Base-by-base conservation (phyloP, 2,797 vertebrate genomes). In the Catostomus latipinnis region DNA sequence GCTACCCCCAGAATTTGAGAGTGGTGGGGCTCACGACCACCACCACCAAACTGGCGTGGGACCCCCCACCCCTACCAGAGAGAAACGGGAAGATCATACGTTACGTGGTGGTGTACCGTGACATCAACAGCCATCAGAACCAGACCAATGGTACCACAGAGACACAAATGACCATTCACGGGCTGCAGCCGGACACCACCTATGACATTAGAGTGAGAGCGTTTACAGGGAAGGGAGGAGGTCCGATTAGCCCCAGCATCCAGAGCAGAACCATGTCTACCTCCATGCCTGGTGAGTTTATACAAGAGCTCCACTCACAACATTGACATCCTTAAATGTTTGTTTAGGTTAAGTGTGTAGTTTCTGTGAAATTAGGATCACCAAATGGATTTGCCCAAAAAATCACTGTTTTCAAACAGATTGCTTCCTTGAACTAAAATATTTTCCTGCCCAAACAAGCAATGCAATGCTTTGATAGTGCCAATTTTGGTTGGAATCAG, bases 191-290 rank as follows among this genome's bases (percentile, higher is more conserved):
- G 34, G 34, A 34, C 34, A 34, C 97, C 71, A 99, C 97, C 71
- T 99, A 99, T 0, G 97, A 98, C 87, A 94, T 99, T 90, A 94
- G 95, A 85, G 96, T 98, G 81, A 94, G 96, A 54, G 97, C 96
- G 6, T 95, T 94, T 85, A 99, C 94, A 87, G 95, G 83, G 91
- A 98, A 98, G 83, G 98, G 98, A 12, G 91, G 89, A 1, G 97
- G 98, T 63, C 97, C 97, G 0, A 92, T 97, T 77, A 98, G 97
- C 88, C 97, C 97, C 87, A 99, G 97, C 92, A 97, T 99, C 88
- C 97, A 99, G 91, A 97, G 96, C 85, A 94, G 97, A 90, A 99
- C 98, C 86, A 96, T 96, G 96, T 95, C 97, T 1, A 89, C 95
- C 79, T 94, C 91, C 8, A 85, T 97, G 89, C 96, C 97, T 92